Base-by-base conservation (phyloP, 2,113 vertebrate genomes). In the Xenus cinereus region DNA sequence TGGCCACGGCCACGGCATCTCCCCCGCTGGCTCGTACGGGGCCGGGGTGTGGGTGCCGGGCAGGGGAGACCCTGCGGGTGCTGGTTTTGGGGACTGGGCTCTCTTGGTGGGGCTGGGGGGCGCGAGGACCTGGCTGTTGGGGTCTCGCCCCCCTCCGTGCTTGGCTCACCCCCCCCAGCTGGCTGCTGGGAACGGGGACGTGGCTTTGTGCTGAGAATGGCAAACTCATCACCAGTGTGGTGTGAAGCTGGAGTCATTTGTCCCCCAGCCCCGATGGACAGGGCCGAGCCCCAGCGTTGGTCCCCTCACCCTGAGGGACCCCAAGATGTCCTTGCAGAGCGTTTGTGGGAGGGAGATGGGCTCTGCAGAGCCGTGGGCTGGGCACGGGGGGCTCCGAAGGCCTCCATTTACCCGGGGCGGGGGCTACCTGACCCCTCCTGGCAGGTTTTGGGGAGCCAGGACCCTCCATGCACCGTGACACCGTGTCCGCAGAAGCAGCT, bases 391-490 rank as follows among this genome's bases (percentile, higher is more conserved):
- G 62, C 68, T 48, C 74, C 30, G 2, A 37, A 27, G 69, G 18
- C 19, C 57, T 85, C 84, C 43, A 0, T 14, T 9, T 14, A 4
- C 24, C 9, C 0, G 0, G 30, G 26, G 28, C 10, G 63, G 81
- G 69, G 43, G 33, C 33, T 53, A 15, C 63, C 33, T 26, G 3
- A 2, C 68, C 39, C 4, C 0, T 11, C 54, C 39, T 0, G 4
- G 39, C 50, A 33, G 37, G 21, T 30, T 79, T 46, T 4, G 32
- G 90, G 22, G 63, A 17, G 9, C 16, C 4, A 6, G 72, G 37
- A 64, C 26, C 46, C 48, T 57, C 81, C 14, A 1, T 7, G n/a
- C n/a, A 9, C 64, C 3, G 0, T 0, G 2, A 19, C 2, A 1
- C 33, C 1, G 0, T 0, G 3, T 28, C 53, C 4, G 0, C 54